phyloP scores from a whole-genome alignment of 2,113 vertebrate genomes.

The Eubucco bourcierii region DNA sequence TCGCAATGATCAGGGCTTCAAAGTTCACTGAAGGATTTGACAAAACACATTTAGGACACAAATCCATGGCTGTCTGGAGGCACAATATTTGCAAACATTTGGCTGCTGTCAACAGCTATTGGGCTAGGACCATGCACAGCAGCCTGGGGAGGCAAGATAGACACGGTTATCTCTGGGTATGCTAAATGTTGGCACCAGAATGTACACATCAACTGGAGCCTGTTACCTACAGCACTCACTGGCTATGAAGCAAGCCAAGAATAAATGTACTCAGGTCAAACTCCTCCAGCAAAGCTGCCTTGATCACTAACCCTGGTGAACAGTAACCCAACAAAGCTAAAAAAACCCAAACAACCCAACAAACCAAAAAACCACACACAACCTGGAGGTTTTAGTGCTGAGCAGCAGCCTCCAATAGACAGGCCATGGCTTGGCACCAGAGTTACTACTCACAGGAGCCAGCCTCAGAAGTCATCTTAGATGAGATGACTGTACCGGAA shows the following conservation, averaged over 20 bases:
- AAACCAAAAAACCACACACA: too few species aligned
- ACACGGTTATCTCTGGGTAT: background rate
- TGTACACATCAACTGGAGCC: background rate
- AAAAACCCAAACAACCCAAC: background rate
- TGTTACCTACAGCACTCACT: background rate
- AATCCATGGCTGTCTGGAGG: background rate
- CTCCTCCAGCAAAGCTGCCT: background rate
- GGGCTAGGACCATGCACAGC: background rate
- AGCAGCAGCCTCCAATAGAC: background rate
- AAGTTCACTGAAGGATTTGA: constrained; percentile 88
- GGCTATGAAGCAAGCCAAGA: background rate
- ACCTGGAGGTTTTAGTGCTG: background rate
- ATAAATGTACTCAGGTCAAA: background rate
- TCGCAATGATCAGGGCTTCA: constrained; percentile 87
- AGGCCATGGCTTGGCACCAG: too few species aligned
- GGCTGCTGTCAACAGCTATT: background rate
- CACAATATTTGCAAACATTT: too few species aligned
- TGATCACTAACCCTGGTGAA: constrained; percentile 23
- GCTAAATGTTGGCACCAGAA: background rate
- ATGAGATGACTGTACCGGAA: background rate
- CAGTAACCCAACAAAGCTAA: background rate
- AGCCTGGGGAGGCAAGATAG: background rate
- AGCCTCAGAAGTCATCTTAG: background rate
- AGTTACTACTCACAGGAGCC: background rate
- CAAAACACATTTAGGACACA: background rate